Conservation (phyloP, 2,888 invertebrate species). For the Lasioglossum vierecki region DNA sequence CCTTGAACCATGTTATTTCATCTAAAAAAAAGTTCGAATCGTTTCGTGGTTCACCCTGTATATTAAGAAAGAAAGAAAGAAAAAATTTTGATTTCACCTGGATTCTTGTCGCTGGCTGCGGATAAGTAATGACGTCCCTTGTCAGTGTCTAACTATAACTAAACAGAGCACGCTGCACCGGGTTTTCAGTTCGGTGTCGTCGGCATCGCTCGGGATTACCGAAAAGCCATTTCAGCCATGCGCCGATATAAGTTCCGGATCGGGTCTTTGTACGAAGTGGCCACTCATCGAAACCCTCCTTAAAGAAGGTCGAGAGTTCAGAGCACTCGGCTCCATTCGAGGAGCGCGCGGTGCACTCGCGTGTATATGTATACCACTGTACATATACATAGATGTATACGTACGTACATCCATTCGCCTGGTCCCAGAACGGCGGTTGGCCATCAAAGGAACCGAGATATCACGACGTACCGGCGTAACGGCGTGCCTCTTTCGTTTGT, state of each 20-base stretch:
- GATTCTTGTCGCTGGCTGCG: too few species aligned
- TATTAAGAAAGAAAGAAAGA: too few species aligned
- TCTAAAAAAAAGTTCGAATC: too few species aligned
- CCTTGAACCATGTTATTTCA: too few species aligned
- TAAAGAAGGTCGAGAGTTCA: constrained; percentile 64
- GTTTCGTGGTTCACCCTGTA: too few species aligned
- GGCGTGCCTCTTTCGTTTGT: constrained; percentile 52
- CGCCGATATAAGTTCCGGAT: constrained; percentile 54
- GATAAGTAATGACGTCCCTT: not conserved
- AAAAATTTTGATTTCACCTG: too few species aligned
- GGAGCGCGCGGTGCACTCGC: constrained; percentile 9
- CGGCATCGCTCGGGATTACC: not conserved
- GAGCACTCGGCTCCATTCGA: constrained; percentile 41
- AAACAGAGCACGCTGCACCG: not conserved
- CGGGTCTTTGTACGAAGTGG: constrained; percentile 37
- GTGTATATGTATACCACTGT: not conserved
- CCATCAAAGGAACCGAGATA: constrained; percentile 61
- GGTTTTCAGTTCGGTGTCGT: not conserved
- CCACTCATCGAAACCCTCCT: constrained; percentile 57
- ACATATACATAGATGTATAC: not conserved
- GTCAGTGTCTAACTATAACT: not conserved
- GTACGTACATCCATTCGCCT: not conserved
- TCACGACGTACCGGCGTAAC: constrained; percentile 45
- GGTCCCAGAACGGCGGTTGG: constrained; percentile 49
- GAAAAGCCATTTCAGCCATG: constrained; percentile 12